Percentiles rank a stretch among this genome's conserved stretches.
Evolutionary conservation across 2,888 invertebrate species (phyloP).

Genomic region (Eilema caniola): DNA sequence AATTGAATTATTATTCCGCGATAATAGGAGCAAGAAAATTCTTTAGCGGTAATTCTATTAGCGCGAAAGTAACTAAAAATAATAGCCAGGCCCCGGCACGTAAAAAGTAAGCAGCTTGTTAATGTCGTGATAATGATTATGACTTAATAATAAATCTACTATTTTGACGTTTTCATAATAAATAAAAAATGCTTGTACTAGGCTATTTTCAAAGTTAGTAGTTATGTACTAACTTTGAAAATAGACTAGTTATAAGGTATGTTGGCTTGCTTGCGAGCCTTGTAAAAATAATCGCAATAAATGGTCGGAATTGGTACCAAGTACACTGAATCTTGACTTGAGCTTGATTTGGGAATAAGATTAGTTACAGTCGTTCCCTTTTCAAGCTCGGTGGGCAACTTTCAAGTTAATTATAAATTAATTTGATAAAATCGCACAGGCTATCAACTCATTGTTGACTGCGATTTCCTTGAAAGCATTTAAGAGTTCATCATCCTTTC

Average conservation of each 20-base stretch:
- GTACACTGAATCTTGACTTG: no score
- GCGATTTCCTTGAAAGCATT: conserved; percentile 44
- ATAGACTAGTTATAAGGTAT: no score
- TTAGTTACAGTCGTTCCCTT: no score
- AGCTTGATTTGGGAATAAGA: background rate
- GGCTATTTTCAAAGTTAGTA: background rate
- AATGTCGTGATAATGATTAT: conserved; percentile 3
- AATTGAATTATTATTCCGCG: conserved; percentile 8
- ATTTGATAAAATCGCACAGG: background rate
- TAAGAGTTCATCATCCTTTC: conserved; percentile 63
- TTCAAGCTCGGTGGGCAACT: background rate
- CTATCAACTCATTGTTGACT: conserved; percentile 9
- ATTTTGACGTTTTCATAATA: background rate
- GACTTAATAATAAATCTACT: conserved; percentile 1
- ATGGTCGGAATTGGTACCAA: background rate
- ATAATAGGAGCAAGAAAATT: conserved; percentile 15
- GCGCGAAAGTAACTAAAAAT: conserved; percentile 4
- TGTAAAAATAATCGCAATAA: background rate
- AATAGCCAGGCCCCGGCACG: conserved; percentile 18
- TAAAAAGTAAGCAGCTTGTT: conserved; percentile 33
- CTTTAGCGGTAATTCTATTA: background rate
- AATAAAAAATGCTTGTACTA: background rate
- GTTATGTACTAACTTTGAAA: no score
- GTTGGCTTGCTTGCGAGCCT: background rate
- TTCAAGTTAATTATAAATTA: background rate